Base-by-base conservation (phyloP, 1,140 invertebrate genomes). In the Camponotus pennsylvanicus region DNA sequence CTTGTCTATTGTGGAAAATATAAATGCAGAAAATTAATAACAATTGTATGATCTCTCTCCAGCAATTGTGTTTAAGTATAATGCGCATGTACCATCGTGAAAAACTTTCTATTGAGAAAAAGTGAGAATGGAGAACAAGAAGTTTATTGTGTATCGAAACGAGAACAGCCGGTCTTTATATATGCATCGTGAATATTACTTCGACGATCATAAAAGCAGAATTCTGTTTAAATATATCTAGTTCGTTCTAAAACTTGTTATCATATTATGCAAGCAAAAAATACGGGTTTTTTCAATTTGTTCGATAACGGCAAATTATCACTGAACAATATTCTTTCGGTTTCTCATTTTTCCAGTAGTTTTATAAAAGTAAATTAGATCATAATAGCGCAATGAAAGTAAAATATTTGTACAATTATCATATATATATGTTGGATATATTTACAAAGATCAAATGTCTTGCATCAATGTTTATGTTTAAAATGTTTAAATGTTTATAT, bases 121-220 rank as follows among this genome's bases (percentile, higher is more conserved):
- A 63, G 27, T 59, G 40, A 64, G 73, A 77, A 67, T 42, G 42
- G 34, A 13, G 78, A 57, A 89, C 80, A 89, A 88, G 64, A 83
- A 67, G 59, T 66, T 52, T 75, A 57, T 85, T 89, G 86, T 89
- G 34, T 86, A 42, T 21, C 45, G 45, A 8, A 21, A 59, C 18
- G 86, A 67, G 86, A 87, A 64, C 55, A 87, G 45, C 57, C 49
- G 49, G 15, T 59, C 49, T 67, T 61, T 79, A 21, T 69, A 21
- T 69, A n/a, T 66, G 32, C 67, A 57, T 0, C 7, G 40, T 37
- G 49, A 80, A 45, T 49, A 40, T n/a, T 61, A 32, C 69, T 49
- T 83, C 13, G 40, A n/a, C 37, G 21, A 21, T 40, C 37, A 3
- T 57, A 6, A 37, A 71, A 57, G 37, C 66, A 21, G 66, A 8